These are phyloP conservation scores for Pharmacophagus antenor DNA, from an alignment of 2,888 invertebrate genomes.

Conservation along the genomic window DNA sequence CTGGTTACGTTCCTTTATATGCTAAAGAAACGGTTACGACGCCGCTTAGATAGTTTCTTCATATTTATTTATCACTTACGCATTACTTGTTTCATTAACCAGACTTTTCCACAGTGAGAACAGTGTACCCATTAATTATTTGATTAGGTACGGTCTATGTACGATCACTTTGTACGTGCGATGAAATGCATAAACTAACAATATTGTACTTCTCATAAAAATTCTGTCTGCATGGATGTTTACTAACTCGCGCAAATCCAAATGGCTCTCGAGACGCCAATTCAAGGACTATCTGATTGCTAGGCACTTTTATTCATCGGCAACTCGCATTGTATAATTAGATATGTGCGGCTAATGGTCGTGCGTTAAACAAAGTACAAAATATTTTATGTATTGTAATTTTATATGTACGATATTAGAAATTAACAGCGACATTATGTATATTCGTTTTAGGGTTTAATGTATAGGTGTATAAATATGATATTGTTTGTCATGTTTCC, in stretches of 20 bases:
- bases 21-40: conserved; percentile 3
- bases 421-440: conserved; percentile 67
- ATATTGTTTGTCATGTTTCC: conserved; percentile 76
- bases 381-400: conserved; percentile 80
- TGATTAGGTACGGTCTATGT: conserved; percentile 15
- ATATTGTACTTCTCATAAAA: conserved; percentile 79
- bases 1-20: background rate
- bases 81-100: conserved; percentile 30
- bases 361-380: conserved; percentile 78
- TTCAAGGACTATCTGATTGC: conserved; percentile 19
- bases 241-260: conserved; percentile 31
- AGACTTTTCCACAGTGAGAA: conserved; percentile 32
- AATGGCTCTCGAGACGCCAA: conserved; percentile 27
- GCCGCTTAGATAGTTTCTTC: conserved; percentile 21
- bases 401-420: conserved; percentile 74
- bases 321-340: conserved; percentile 61
- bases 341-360: conserved; percentile 68
- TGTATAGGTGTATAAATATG: conserved; percentile 59
- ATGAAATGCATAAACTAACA: conserved; percentile 54
- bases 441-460: conserved; percentile 74
- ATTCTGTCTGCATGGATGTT: conserved; percentile 39
- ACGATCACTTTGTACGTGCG: conserved; percentile 12
- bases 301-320: conserved; percentile 37
- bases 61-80: conserved; percentile 30
- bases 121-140: conserved; percentile 31